phyloP scores from a whole-genome alignment of 2,888 invertebrate genomes.

The Xestia ashworthii region DNA sequence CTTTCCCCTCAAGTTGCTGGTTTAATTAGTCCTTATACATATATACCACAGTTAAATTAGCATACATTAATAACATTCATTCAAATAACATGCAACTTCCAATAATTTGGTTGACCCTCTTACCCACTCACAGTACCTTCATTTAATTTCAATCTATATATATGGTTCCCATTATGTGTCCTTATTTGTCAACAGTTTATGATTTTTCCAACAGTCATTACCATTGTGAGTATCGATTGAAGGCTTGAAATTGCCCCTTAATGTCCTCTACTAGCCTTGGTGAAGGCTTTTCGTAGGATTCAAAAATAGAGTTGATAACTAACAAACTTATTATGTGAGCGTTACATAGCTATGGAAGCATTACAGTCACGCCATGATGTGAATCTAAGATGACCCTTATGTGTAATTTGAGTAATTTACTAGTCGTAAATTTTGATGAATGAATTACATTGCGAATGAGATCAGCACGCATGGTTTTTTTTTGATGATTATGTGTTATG shows the following conservation, averaged over 20 bases:
- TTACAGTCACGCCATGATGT: constrained; percentile 36
- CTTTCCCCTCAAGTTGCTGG: constrained; percentile 69
- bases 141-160: constrained; percentile 34
- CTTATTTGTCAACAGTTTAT: constrained; percentile 40
- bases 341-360: constrained; percentile 3
- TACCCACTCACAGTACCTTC: background rate
- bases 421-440: constrained; percentile 50
- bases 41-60: constrained; percentile 10
- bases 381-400: constrained; percentile 43
- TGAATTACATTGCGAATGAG: constrained; percentile 25
- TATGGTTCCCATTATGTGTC: constrained; percentile 39
- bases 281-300: constrained; percentile 38
- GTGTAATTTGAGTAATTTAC: constrained; percentile 54
- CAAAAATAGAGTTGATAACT: constrained; percentile 38
- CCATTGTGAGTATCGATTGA: constrained; percentile 47
- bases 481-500: constrained; percentile 36
- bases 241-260: constrained; percentile 38
- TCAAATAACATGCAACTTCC: constrained; percentile 13
- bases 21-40: constrained; percentile 48
- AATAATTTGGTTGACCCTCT: constrained; percentile 23
- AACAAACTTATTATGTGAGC: constrained; percentile 32
- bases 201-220: constrained; percentile 45
- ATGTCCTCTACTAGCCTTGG: constrained; percentile 45
- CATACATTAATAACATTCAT: background rate
- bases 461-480: constrained; percentile 49